Conservation (phyloP, 2,797 vertebrate genomes). For the Ispidina picta region DNA sequence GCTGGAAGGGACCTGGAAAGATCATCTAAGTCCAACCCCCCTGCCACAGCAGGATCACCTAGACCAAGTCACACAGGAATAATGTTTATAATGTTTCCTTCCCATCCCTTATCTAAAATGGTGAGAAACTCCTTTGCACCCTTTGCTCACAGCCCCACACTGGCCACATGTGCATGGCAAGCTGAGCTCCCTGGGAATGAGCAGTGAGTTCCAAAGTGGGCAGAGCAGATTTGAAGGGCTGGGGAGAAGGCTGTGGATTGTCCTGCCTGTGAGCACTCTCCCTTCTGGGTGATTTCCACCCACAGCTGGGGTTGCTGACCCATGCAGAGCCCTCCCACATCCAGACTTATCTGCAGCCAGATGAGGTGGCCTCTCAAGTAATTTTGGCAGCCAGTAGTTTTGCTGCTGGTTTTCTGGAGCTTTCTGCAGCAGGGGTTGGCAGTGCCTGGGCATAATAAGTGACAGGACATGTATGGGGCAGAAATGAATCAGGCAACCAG, state of each 20-base stretch:
- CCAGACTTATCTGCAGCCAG: accelerated
- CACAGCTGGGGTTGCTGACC: background rate
- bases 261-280: background rate
- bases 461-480: background rate
- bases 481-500: background rate
- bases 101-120: background rate
- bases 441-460: accelerated
- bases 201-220: background rate
- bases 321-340: background rate
- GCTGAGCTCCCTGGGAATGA: background rate
- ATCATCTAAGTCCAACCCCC: no score
- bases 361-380: background rate
- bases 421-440: background rate
- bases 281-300: background rate
- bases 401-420: background rate
- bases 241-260: background rate
- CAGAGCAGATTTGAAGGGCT: background rate
- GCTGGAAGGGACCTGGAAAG: no score
- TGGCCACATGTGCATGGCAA: accelerated
- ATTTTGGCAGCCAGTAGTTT: background rate
- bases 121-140: background rate
- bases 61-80: no score
- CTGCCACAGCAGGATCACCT: no score
- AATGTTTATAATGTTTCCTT: background rate
- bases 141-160: background rate